Conservation (phyloP, 2,888 invertebrate species). For the Temnothorax rugatulus region DNA sequence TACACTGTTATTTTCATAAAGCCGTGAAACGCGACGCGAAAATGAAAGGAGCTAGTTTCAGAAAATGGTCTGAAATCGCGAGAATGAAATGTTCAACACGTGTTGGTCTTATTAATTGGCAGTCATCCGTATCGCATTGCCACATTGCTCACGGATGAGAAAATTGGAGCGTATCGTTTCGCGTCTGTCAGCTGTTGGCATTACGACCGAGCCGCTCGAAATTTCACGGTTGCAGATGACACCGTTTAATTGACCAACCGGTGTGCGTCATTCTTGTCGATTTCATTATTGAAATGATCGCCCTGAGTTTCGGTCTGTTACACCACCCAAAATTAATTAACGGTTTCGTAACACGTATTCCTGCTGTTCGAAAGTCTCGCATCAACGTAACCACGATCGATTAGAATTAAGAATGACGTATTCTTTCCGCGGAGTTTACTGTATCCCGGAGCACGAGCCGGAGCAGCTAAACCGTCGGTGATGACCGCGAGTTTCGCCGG, state of each 20-base stretch:
- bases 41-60: not conserved
- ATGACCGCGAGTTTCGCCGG: conserved; percentile 24
- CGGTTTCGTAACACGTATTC: conserved; percentile 62
- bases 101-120: conserved; percentile 23
- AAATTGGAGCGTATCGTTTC: conserved; percentile 70
- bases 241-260: conserved; percentile 72
- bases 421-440: not conserved
- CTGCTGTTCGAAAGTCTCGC: not conserved
- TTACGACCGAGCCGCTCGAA: conserved; percentile 69
- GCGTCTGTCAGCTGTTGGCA: conserved; percentile 73
- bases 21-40: not conserved
- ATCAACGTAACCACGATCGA: not conserved
- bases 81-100: conserved; percentile 2
- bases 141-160: conserved; percentile 58
- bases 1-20: not conserved
- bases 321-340: conserved; percentile 60
- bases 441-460: not conserved
- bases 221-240: conserved; percentile 78
- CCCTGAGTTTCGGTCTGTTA: conserved; percentile 48
- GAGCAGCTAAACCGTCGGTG: not conserved
- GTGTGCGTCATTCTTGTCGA: conserved; percentile 55
- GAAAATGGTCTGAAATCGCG: not conserved
- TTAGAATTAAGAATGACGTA: not conserved
- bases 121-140: conserved; percentile 26
- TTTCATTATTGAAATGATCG: conserved; percentile 60